phyloP scores from a whole-genome alignment of 2,888 invertebrate genomes.

The Beris morrisii region DNA sequence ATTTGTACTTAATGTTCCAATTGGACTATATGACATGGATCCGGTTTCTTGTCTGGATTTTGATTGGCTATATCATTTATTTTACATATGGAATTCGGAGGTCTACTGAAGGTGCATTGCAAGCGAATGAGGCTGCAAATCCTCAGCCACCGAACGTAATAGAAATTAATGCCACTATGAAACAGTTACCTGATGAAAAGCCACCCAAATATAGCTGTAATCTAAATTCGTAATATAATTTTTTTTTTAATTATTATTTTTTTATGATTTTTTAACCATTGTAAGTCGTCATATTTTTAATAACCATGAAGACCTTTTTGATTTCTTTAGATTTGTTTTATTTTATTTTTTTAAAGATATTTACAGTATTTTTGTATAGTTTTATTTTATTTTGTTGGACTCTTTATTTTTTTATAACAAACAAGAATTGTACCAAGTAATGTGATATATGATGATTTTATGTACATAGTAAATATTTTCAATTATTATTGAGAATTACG shows the following conservation, averaged over 20 bases:
- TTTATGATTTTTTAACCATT: conserved; percentile 12
- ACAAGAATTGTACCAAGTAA: conserved; percentile 14
- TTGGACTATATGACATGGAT: conserved; percentile 85
- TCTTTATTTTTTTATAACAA: not conserved
- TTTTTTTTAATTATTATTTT: conserved; percentile 4
- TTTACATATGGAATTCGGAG: conserved; percentile 81
- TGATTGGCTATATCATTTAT: conserved; percentile 83
- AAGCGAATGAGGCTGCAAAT: not conserved
- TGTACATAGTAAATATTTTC: conserved; percentile 9
- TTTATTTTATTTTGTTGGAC: not conserved
- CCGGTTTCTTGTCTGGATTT: conserved; percentile 82
- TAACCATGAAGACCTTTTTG: not conserved
- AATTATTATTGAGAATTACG: too few species aligned
- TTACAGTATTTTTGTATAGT: not conserved
- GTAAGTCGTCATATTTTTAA: conserved; percentile 3
- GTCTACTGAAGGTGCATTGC: conserved; percentile 64
- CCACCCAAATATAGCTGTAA: conserved; percentile 14
- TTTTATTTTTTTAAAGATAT: not conserved
- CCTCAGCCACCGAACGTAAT: not conserved
- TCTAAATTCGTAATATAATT: conserved; percentile 22
- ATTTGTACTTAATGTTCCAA: conserved; percentile 89
- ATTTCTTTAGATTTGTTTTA: not conserved
- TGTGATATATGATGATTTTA: conserved; percentile 29
- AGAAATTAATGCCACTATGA: conserved; percentile 3
- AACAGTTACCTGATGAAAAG: conserved; percentile 12